Evolutionary conservation across 2,888 invertebrate species (phyloP), one percentile per base, ranked within the genome.

Genomic region (Dynastes hyllus): DNA sequence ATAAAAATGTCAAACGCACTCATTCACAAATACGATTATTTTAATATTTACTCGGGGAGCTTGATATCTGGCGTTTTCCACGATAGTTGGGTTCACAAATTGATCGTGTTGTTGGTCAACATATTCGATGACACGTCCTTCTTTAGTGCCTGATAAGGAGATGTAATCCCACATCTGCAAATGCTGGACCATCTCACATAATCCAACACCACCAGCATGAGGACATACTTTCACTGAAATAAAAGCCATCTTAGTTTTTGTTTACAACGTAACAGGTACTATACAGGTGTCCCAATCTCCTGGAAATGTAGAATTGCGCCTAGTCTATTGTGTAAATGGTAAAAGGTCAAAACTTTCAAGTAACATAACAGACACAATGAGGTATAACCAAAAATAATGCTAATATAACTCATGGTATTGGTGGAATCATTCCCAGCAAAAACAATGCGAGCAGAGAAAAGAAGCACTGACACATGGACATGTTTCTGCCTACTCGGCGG

Each of bases 171-270:
- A 97, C 90, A 94, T 93, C 88, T 97, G 95, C 65, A 97, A 90
- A 89, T 98, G 97, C 84, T 97, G 97, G 1, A 97, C 96, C 94
- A 97, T 95, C 90, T 97, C 97, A 86, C 97, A 97, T 2, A 98
- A 91, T 2, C 97, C 97, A 9, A 97, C 95, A 6, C 97, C 98
- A n/a, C 97, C 98, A 79, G 97, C 97, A 90, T 98, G 97, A 0
- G 98, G 97, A 87, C 97, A 97, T 1, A 98, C 96, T 85, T 96
- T 96, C 16, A 97, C 97, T 97, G 88, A 29, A 90, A 88, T 79
- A 0, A 67, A 58, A 16, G 0, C 8, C 2, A 22, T 27, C 2
- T 58, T 22, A 22, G 9, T 22, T 8, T 1, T 5, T 58, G 16
- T 53, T 53, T 37, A 11, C 13, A 53, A 53, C 50, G 11, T 50